phyloP scores from a whole-genome alignment of 2,888 invertebrate genomes.

The Anarsia innoxiella region DNA sequence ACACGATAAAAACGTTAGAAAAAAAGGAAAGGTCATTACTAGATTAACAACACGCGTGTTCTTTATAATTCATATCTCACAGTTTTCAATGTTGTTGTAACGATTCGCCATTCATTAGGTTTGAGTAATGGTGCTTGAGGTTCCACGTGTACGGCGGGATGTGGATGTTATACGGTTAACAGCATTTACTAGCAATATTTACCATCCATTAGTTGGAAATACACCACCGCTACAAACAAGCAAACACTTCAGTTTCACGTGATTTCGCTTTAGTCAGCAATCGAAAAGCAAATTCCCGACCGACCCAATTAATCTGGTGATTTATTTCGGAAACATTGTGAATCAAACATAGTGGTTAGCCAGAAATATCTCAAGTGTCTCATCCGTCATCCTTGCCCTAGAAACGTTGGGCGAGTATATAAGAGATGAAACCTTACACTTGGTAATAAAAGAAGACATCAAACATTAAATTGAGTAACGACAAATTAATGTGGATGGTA shows the following conservation, averaged over 20 bases:
- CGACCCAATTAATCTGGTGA: constrained; percentile 21
- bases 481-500: constrained; percentile 4
- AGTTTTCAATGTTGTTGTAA: constrained; percentile 11
- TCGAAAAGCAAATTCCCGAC: constrained; percentile 6
- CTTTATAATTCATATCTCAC: constrained; percentile 16
- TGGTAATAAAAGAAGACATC: constrained; percentile 14
- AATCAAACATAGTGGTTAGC: constrained; percentile 18
- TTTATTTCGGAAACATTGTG: constrained; percentile 18
- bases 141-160: constrained; percentile 6
- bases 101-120: constrained; percentile 13
- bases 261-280: constrained; percentile 1
- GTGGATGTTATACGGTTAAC: not conserved
- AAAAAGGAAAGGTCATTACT: too few relatives aligned
- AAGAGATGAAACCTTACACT: constrained; percentile 16
- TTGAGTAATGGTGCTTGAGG: constrained; percentile 13
- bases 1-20: not conserved
- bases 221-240: not conserved
- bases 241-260: constrained; percentile 5
- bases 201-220: not conserved
- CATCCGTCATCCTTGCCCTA: constrained; percentile 25
- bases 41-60: constrained; percentile 11
- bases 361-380: constrained; percentile 26
- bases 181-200: not conserved
- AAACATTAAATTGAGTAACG: constrained; percentile 13
- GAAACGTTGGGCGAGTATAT: constrained; percentile 20